phyloP scores from a whole-genome alignment of 2,888 invertebrate species.

The Watsonalla binaria region DNA sequence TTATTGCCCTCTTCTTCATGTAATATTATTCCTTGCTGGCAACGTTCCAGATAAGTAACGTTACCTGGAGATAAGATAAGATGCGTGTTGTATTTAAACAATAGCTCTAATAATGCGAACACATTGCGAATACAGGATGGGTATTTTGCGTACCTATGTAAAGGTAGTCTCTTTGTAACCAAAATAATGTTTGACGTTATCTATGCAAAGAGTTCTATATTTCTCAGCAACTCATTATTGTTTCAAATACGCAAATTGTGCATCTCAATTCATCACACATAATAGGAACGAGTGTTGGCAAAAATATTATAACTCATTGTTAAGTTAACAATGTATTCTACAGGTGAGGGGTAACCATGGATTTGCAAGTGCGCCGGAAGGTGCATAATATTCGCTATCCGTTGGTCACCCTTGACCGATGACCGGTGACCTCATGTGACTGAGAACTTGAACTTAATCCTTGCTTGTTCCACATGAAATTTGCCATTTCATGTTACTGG shows the following conservation, averaged over 20 bases:
- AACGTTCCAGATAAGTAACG: background rate
- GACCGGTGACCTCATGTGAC: constrained; percentile 69
- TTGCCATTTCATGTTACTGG: too few species aligned
- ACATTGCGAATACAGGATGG: background rate
- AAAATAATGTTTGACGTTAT: too few species aligned
- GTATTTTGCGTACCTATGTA: background rate
- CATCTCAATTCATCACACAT: too few species aligned
- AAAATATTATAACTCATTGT: constrained; percentile 13
- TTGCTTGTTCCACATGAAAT: constrained; percentile 5
- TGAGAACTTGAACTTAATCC: constrained; percentile 62
- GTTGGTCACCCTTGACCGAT: constrained; percentile 75
- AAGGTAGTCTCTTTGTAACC: too few species aligned
- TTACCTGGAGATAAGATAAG: constrained; percentile 16
- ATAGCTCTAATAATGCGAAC: background rate
- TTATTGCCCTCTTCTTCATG: constrained; percentile 16
- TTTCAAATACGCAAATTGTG: too few species aligned
- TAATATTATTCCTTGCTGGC: constrained; percentile 11
- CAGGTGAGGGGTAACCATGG: constrained; percentile 43
- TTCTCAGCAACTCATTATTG: too few species aligned
- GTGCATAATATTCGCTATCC: constrained; percentile 39
- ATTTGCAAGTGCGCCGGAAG: constrained; percentile 23
- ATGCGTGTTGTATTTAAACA: constrained; percentile 5
- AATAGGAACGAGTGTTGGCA: background rate
- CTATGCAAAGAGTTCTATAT: too few species aligned
- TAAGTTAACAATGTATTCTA: constrained; percentile 21